Conservation (phyloP, 2,113 vertebrate species). For the Erythrocercus mccallii region DNA sequence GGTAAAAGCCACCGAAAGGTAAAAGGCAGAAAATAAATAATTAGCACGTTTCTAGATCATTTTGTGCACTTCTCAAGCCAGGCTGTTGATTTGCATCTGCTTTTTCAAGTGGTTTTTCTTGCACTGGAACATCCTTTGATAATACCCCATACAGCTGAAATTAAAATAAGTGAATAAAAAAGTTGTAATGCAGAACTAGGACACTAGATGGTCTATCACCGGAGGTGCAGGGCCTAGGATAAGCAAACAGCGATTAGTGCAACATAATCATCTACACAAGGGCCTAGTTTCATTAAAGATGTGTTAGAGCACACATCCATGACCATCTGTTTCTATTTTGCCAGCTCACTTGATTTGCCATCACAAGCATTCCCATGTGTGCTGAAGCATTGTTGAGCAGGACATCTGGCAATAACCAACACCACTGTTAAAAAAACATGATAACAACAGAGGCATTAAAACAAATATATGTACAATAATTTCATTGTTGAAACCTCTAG, state of each 20-base stretch:
- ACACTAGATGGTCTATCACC: constrained; percentile 5
- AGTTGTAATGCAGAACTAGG: constrained; percentile 5
- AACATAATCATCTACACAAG: background rate
- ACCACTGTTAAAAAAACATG: constrained; percentile 61
- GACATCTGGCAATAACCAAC: constrained; percentile 74
- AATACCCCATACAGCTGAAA: background rate
- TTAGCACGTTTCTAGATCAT: background rate
- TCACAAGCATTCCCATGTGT: constrained; percentile 77
- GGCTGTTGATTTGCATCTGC: background rate
- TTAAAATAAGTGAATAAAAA: background rate
- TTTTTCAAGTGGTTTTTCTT: background rate
- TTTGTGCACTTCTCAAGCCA: background rate
- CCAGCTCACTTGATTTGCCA: constrained; percentile 67
- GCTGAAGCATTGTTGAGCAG: constrained; percentile 55
- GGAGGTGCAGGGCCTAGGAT: background rate
- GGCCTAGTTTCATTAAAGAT: constrained; percentile 48
- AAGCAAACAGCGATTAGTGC: background rate
- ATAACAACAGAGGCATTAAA: constrained; percentile 75
- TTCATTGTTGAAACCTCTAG: constrained; percentile 55
- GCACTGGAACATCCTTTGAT: background rate
- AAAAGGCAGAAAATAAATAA: constrained; percentile 2
- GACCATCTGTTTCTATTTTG: constrained; percentile 75
- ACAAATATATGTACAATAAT: constrained; percentile 63
- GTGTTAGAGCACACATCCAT: constrained; percentile 66
- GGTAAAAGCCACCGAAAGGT: background rate